Percentiles rank a stretch among this genome's conserved stretches.
phyloP scores from a whole-genome alignment of 2,797 vertebrate genomes.

The Silurus lanzhouensis region DNA sequence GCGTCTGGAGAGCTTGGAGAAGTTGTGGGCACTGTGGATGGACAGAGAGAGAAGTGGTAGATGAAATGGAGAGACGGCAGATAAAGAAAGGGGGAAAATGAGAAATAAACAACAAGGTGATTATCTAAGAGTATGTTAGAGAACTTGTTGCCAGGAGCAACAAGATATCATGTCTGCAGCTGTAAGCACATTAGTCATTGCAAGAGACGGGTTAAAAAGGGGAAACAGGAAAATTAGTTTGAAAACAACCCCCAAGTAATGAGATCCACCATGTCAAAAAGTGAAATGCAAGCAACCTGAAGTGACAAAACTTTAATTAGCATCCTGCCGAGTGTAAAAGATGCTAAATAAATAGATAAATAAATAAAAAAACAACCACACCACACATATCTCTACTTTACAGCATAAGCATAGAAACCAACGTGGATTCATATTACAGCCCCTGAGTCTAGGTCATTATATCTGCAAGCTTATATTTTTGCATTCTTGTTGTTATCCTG shows the following conservation, averaged over 20 bases:
- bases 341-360: no score
- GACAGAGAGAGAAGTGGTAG: neutral
- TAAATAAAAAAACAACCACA: neutral
- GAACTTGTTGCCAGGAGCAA: neutral
- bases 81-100: neutral
- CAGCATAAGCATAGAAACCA: neutral
- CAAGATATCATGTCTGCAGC: neutral
- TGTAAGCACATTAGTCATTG: neutral
- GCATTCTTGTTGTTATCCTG: neutral
- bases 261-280: neutral
- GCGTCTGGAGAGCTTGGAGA: conserved; percentile 89
- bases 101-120: neutral
- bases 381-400: neutral
- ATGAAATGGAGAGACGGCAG: conserved; percentile 14
- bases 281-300: neutral
- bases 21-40: conserved; percentile 85
- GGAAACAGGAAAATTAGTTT: conserved; percentile 1
- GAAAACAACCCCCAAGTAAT: neutral
- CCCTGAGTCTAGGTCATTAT: no score
- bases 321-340: neutral
- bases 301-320: neutral
- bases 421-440: neutral
- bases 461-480: neutral
- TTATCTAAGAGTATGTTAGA: neutral
- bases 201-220: neutral